A percentile compares a stretch with the other conserved stretches of the same genome.
Evolutionary conservation across 2,797 vertebrate species (phyloP).

Genomic region (Sitta carolinensis): DNA sequence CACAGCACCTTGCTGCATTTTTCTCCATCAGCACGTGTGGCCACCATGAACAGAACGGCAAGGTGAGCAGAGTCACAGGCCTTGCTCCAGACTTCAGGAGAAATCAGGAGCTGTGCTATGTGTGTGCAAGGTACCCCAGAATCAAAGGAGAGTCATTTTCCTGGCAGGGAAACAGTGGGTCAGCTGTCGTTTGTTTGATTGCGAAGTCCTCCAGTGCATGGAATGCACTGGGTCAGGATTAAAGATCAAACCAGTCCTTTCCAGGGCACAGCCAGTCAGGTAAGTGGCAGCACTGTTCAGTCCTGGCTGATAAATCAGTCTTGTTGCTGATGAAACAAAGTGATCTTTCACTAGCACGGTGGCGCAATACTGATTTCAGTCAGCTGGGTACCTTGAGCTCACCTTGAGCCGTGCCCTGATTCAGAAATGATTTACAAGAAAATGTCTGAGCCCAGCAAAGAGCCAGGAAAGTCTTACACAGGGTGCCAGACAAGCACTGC

Average conservation of each 20-base stretch:
- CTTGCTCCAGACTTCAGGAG: background rate
- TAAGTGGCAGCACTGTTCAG: background rate
- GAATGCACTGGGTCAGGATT: background rate
- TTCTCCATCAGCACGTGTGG: accelerated
- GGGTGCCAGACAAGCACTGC: background rate
- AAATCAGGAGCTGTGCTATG: background rate
- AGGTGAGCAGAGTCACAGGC: background rate
- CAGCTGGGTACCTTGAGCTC: background rate
- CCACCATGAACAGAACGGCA: accelerated
- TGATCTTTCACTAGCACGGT: background rate
- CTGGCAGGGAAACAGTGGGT: background rate
- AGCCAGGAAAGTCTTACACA: background rate
- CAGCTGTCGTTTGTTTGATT: background rate
- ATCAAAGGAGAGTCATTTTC: background rate
- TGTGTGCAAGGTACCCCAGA: background rate
- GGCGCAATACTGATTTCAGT: background rate
- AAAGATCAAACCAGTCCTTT: background rate
- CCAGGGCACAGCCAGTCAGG: background rate
- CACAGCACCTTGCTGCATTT: accelerated
- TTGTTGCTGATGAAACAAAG: background rate
- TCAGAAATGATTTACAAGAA: background rate
- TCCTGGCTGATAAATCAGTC: background rate
- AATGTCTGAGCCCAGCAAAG: background rate
- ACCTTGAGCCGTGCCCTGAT: background rate
- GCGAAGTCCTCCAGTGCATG: background rate